Conservation (phyloP, 2,888 invertebrate species). For the Ryuthela nishihirai region DNA sequence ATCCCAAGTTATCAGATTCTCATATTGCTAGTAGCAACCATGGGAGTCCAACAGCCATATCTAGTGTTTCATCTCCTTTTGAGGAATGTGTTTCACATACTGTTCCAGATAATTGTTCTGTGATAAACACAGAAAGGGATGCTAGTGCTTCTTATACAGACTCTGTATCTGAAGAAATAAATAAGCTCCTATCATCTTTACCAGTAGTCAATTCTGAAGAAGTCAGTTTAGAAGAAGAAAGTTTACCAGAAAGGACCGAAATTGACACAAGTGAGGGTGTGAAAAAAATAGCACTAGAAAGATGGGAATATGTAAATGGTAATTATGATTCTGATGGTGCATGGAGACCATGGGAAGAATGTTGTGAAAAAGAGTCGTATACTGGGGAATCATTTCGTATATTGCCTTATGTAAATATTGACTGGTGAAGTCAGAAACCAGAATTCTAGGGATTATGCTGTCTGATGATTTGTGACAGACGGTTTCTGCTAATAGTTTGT, state of each 20-base stretch:
- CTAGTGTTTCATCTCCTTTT: constrained; percentile 18
- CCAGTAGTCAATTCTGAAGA: constrained; percentile 63
- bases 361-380: constrained; percentile 67
- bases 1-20: no score
- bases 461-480: no score
- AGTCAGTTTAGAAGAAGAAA: constrained; percentile 52
- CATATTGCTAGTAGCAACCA: constrained; percentile 28
- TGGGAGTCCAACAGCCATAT: constrained; percentile 30
- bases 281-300: constrained; percentile 48
- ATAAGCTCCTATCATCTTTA: constrained; percentile 59
- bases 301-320: constrained; percentile 55
- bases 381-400: constrained; percentile 79
- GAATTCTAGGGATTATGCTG: no score
- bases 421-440: no score
- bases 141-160: constrained; percentile 43
- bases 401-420: constrained; percentile 95
- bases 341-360: constrained; percentile 91
- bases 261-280: constrained; percentile 47
- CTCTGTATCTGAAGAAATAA: constrained; percentile 56
- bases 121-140: constrained; percentile 30
- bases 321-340: constrained; percentile 53
- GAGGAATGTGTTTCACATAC: constrained; percentile 25
- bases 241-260: constrained; percentile 43
- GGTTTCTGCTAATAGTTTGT: no score
- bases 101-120: constrained; percentile 35